phyloP scores from a whole-genome alignment of 2,888 invertebrate species.

The Anodontia alba region DNA sequence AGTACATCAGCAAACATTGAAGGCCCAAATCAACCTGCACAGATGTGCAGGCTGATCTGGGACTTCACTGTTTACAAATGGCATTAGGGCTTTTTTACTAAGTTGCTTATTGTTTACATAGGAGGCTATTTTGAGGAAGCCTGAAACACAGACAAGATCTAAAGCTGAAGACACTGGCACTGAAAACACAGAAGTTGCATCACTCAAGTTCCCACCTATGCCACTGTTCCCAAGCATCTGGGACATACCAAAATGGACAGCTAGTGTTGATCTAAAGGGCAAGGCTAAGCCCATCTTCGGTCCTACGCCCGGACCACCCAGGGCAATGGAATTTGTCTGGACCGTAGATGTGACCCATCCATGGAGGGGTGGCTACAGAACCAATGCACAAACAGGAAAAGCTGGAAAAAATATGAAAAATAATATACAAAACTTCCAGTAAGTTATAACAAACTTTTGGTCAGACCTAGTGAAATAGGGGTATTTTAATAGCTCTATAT shows the following conservation, averaged over 20 bases:
- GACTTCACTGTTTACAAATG: too few species aligned
- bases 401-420: conserved; percentile 23
- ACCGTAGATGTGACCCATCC: conserved; percentile 21
- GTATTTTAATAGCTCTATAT: too few species aligned
- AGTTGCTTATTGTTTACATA: too few species aligned
- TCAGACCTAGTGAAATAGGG: too few species aligned
- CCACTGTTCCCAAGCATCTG: conserved; percentile 47
- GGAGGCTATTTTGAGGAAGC: conserved; percentile 22
- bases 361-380: conserved; percentile 46
- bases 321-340: conserved; percentile 16
- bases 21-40: too few species aligned
- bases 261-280: neutral
- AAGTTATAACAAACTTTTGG: too few species aligned
- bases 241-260: conserved; percentile 44
- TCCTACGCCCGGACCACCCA: conserved; percentile 20
- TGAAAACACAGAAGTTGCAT: neutral
- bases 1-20: too few species aligned
- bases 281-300: conserved; percentile 20
- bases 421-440: conserved; percentile 30
- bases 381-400: neutral
- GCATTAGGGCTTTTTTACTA: too few species aligned
- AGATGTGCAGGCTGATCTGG: too few species aligned
- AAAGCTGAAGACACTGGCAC: neutral
- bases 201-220: conserved; percentile 6
- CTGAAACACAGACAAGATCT: neutral